Evolutionary conservation across 2,888 invertebrate species (phyloP), one percentile per base, ranked within the genome.

Genomic region (Anagyrus pseudococci): DNA sequence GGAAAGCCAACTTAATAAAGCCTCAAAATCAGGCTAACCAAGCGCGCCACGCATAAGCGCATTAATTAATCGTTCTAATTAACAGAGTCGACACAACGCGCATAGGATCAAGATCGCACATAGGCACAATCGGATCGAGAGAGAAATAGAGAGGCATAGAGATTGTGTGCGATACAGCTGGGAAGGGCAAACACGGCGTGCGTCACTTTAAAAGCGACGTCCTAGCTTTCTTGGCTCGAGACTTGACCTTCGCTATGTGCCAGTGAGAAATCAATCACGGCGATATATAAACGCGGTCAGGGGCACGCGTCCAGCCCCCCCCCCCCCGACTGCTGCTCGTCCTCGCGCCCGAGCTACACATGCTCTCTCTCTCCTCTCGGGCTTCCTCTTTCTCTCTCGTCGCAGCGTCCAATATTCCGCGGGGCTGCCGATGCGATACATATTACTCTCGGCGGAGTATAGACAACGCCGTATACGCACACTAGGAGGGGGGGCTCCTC

Each of bases 241-340:
- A 67, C 64, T 67, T 67, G 67, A 67, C 67, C 67, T 67, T 67
- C 62, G 61, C 20, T 33, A 46, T 40, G n/a, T n/a, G 37, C 22
- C 59, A 58, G 19, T 10, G 60, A 57, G 63, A 68, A 67, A 68
- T 68, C 68, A 68, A 68, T 68, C 65, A 66, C 64, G 61, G 59
- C 64, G 65, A 64, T 67, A 59, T 62, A 67, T 64, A 64, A 68
- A 68, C 66, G 68, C 68, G 68, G 67, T 68, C 68, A 68, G 67
- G 67, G 67, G 65, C 63, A 54, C 68, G 58, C 49, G 37, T 46
- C 52, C 53, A 22, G 33, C 47, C 48, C 20, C 40, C 6, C 40
- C 46, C 43, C 40, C 56, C 49, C 22, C n/a, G n/a, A n/a, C n/a
- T n/a, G n/a, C 44, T 37, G 17, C 41, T 8, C 26, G 10, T 37